phyloP scores from a whole-genome alignment of 2,113 vertebrate species.

The Scopus umbretta region DNA sequence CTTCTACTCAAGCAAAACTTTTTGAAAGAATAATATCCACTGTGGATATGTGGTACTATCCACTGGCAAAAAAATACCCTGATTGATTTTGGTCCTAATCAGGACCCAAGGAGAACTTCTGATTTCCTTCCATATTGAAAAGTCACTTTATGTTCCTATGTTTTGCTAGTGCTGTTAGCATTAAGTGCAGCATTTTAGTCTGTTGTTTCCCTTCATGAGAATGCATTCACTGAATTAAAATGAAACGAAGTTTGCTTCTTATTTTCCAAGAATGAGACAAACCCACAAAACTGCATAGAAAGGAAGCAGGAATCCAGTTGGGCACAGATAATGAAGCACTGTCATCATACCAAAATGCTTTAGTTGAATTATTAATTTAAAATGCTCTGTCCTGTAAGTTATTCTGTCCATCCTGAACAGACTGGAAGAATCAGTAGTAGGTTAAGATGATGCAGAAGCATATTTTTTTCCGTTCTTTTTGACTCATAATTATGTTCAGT shows the following conservation, averaged over 20 bases:
- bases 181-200: not conserved
- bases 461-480: not conserved
- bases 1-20: not conserved
- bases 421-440: not conserved
- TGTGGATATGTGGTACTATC: not conserved
- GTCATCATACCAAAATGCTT: not conserved
- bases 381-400: not conserved
- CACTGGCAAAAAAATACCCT: not conserved
- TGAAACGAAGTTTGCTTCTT: not conserved
- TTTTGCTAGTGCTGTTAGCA: not conserved
- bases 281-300: not conserved
- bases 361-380: conserved; percentile 1
- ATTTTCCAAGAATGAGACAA: not conserved
- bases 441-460: not conserved
- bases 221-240: not conserved
- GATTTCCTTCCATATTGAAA: not conserved
- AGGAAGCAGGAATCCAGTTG: not conserved
- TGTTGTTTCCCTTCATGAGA: not conserved
- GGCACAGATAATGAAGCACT: not conserved
- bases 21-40: not conserved
- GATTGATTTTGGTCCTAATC: not conserved
- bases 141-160: not conserved
- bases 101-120: not conserved
- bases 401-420: not conserved
- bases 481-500: not conserved